Percentiles rank a stretch among this genome's conserved stretches.
Conservation (phyloP, 2,888 invertebrate species). For the Tanypteryx hageni region DNA sequence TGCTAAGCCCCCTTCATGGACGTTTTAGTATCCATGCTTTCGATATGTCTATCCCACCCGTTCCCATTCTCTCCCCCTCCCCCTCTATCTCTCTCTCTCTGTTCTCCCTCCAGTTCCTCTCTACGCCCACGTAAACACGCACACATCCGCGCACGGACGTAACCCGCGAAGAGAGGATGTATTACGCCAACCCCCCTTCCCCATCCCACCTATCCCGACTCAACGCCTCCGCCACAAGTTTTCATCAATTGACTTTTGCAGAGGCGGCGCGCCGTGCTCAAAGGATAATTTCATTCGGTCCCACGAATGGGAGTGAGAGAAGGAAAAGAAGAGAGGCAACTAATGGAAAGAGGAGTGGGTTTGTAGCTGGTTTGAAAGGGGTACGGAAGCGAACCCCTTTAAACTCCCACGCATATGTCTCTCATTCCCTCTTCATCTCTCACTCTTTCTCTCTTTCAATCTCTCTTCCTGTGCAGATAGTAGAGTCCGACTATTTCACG, state of each 20-base stretch:
- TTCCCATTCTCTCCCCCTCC: neutral
- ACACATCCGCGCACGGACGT: too few species aligned
- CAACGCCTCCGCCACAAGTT: neutral
- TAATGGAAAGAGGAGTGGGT: neutral
- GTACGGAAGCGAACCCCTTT: neutral
- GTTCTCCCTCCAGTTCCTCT: neutral
- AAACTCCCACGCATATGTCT: neutral
- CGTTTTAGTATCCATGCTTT: too few species aligned
- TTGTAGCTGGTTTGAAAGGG: neutral
- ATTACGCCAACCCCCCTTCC: too few species aligned
- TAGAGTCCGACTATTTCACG: neutral
- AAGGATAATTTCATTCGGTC: neutral
- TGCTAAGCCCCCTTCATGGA: too few species aligned
- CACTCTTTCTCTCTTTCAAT: neutral
- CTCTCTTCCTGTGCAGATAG: neutral
- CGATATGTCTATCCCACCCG: neutral
- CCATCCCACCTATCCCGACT: neutral
- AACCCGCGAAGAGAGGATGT: too few species aligned
- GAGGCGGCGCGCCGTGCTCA: neutral
- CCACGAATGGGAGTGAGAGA: neutral
- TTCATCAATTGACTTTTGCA: neutral
- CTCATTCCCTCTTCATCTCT: neutral
- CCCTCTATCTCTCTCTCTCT: neutral
- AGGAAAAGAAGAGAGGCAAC: neutral
- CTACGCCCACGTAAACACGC: neutral